phyloP scores from a whole-genome alignment of 2,797 vertebrate genomes.

The Nannoperca australis region DNA sequence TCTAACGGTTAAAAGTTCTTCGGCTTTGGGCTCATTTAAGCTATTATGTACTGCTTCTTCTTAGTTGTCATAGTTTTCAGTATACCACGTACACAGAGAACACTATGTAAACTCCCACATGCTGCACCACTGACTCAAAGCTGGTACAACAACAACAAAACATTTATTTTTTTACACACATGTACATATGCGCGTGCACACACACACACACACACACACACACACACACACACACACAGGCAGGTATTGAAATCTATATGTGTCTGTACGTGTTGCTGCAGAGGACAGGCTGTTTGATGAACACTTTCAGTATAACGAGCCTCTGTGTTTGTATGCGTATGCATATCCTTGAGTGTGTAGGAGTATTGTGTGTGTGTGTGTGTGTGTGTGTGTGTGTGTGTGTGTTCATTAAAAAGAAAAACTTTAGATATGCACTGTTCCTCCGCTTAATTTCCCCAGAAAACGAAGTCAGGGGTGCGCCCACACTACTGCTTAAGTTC shows the following conservation, averaged over 20 bases:
- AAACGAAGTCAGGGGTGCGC: constrained; percentile 14
- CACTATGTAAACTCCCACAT: background rate
- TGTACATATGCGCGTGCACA: no score
- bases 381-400: background rate
- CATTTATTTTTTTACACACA: no score
- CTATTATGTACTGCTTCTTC: no score
- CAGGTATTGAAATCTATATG: background rate
- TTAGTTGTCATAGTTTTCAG: no score
- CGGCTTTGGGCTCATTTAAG: background rate
- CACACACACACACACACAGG: background rate
- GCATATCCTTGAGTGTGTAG: background rate
- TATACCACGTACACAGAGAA: background rate
- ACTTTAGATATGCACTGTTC: background rate
- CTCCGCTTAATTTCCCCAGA: constrained; percentile 17
- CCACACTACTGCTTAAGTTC: background rate
- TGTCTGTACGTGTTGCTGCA: background rate
- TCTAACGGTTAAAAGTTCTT: background rate
- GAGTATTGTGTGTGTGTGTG: background rate
- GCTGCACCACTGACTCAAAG: background rate
- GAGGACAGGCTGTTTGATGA: background rate
- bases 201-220: background rate
- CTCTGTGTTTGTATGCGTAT: background rate
- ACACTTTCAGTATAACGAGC: background rate
- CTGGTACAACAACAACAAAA: background rate
- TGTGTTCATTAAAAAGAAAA: constrained; percentile 42